Base-by-base conservation (phyloP, 2,888 invertebrate species). In the Lasioglossum oenotherae region DNA sequence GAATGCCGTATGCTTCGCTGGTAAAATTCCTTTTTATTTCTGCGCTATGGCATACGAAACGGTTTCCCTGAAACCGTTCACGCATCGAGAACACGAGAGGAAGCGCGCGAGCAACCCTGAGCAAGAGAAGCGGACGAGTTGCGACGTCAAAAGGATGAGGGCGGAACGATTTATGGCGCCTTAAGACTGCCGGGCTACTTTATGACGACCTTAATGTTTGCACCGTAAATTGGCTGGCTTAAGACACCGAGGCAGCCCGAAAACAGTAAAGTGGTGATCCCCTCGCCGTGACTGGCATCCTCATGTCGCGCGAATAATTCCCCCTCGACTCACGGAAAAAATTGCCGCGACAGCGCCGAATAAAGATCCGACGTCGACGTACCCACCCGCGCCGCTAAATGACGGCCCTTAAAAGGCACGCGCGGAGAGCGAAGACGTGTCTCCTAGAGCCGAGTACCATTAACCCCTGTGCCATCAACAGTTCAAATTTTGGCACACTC, bases 121-220 rank as follows among this genome's bases (percentile, higher is more conserved):
- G 35, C 23, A 57, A 74, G 75, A 69, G 75, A 69, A 78, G 78
- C n/a, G 72, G 31, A 74, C 69, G 78, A 49, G 71, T 35, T 69
- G 79, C n/a, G 77, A 78, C 84, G 82, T 49, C 76, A 75, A 82
- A 72, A 75, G 81, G 76, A 81, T 57, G 84, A 82, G 87, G 83
- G 80, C 53, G 76, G 82, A 75, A 80, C 89, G 91, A 91, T 91
- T 91, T 89, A 91, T 89, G 74, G 86, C 87, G 83, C 78, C 90
- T 88, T 90, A 90, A 90, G 87, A 88, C 90, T 89, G 87, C 88
- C 79, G 69, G 79, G 79, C 82, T 89, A 88, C 91, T 91, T 91
- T 91, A 90, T 90, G 91, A 91, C 89, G 87, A 90, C 90, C 89
- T 91, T 91, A 91, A 91, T 90, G 91, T 91, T 90, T 91, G 91